Conservation (phyloP, 1,140 invertebrate genomes). For the Pygmarrhopalites habei region DNA sequence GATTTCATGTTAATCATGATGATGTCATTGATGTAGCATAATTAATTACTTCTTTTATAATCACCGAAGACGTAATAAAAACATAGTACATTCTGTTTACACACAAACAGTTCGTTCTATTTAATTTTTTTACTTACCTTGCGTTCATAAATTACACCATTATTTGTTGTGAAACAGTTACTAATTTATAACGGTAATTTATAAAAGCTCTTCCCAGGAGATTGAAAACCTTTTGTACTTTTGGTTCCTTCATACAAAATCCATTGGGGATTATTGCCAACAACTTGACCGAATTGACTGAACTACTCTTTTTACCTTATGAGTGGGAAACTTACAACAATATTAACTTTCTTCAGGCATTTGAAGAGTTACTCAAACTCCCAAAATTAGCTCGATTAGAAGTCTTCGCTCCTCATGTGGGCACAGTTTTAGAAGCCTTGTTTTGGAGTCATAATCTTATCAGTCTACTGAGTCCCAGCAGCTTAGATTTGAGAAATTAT, state of each 20-base stretch:
- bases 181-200: too few relatives aligned
- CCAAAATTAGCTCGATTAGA: neutral
- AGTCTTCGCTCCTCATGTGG: conserved; percentile 1
- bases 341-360: neutral
- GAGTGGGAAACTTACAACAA: conserved; percentile 10
- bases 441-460: neutral
- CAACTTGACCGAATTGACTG: neutral
- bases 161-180: too few relatives aligned
- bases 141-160: too few relatives aligned
- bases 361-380: neutral
- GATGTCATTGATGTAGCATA: too few relatives aligned
- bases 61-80: too few relatives aligned
- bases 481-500: neutral
- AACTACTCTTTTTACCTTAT: neutral
- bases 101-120: too few relatives aligned
- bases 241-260: conserved; percentile 1
- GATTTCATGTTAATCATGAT: too few relatives aligned
- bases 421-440: neutral
- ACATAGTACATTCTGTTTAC: too few relatives aligned
- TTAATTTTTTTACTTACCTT: too few relatives aligned
- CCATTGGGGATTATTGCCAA: neutral
- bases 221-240: neutral
- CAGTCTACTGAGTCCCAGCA: neutral
- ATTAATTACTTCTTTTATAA: too few relatives aligned
- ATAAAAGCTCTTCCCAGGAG: neutral